Evolutionary conservation across 2,113 vertebrate species (phyloP).

Genomic region (Microcebus tavaratra): DNA sequence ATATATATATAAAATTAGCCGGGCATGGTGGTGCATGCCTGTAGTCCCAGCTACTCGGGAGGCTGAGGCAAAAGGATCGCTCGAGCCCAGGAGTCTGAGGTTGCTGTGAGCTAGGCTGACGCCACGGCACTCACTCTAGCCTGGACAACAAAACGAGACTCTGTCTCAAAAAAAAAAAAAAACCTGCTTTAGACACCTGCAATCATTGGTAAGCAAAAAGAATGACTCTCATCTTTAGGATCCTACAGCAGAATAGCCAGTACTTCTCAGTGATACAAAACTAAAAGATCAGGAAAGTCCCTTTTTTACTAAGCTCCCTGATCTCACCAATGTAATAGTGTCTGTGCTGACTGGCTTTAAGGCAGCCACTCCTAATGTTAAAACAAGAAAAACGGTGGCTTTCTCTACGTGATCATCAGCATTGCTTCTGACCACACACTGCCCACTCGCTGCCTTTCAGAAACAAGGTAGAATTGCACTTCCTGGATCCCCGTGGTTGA

Average conservation of each 20-base stretch:
- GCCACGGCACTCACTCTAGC: too few species aligned
- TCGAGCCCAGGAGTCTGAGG: too few species aligned
- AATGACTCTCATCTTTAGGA: neutral
- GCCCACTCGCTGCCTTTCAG: neutral
- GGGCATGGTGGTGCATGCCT: too few species aligned
- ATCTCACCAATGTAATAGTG: neutral
- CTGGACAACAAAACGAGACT: too few species aligned
- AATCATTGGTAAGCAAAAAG: neutral
- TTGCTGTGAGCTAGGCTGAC: too few species aligned
- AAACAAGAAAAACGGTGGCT: neutral
- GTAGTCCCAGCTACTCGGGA: too few species aligned
- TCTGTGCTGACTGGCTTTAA: neutral
- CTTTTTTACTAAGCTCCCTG: neutral
- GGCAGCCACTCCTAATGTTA: neutral
- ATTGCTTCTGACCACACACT: neutral
- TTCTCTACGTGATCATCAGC: neutral
- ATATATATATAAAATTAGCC: too few species aligned
- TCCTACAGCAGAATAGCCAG: neutral
- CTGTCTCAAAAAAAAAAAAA: too few species aligned
- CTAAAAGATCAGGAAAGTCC: neutral
- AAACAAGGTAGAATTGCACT: neutral
- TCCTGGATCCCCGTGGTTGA: neutral
- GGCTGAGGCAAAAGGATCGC: too few species aligned
- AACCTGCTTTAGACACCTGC: neutral
- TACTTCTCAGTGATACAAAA: neutral